phyloP scores from a whole-genome alignment of 2,888 invertebrate genomes.

The Drosophila robusta region DNA sequence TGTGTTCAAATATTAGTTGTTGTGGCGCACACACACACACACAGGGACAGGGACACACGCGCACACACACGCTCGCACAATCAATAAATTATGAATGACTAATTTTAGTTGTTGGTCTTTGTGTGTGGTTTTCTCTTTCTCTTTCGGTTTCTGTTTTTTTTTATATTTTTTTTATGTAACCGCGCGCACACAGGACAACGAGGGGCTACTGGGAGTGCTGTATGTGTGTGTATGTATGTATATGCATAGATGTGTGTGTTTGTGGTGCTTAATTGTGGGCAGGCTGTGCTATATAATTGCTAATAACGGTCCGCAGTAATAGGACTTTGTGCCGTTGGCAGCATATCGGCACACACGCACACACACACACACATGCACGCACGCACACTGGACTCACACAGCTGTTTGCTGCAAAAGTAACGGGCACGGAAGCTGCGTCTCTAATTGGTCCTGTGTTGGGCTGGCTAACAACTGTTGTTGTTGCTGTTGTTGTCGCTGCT shows the following conservation, averaged over 20 bases:
- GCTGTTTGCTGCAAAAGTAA: conserved; percentile 54
- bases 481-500: conserved; percentile 1
- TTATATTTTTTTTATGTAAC: conserved; percentile 51
- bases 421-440: conserved; percentile 42
- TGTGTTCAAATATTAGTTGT: conserved; percentile 34
- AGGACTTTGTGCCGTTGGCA: conserved; percentile 19
- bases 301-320: conserved; percentile 34
- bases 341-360: conserved; percentile 34
- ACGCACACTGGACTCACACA: conserved; percentile 52
- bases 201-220: not conserved
- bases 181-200: conserved; percentile 27
- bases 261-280: not conserved
- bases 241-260: not conserved
- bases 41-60: conserved; percentile 7
- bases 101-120: conserved; percentile 41
- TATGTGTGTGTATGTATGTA: not conserved
- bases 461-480: conserved; percentile 23
- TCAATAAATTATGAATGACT: conserved; percentile 68
- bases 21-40: conserved; percentile 6
- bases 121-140: conserved; percentile 7
- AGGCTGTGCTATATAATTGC: conserved; percentile 21
- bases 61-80: conserved; percentile 38
- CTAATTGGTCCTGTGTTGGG: conserved; percentile 17
- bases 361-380: conserved; percentile 12
- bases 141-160: not conserved